phyloP scores from a whole-genome alignment of 1,140 invertebrate genomes.

The Oncopodura yosiiana region DNA sequence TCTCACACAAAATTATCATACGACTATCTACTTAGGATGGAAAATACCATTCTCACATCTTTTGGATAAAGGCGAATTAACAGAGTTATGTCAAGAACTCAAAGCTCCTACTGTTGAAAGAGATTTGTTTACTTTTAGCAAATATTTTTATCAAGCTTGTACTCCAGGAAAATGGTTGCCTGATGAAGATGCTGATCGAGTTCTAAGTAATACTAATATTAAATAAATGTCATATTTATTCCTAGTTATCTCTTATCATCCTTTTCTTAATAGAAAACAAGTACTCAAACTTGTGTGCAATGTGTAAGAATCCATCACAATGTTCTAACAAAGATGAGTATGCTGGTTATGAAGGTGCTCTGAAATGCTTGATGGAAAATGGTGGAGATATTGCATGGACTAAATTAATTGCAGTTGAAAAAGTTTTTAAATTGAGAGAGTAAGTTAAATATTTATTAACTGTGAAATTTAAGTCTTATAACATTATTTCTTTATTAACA shows the following conservation, averaged over 20 bases:
- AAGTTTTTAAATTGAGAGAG: slow-evolving; percentile 44
- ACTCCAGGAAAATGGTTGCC: slow-evolving; percentile 66
- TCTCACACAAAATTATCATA: slow-evolving; percentile 32
- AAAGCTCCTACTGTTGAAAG: slow-evolving; percentile 58
- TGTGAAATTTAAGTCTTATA: not conserved
- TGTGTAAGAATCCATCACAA: slow-evolving; percentile 58
- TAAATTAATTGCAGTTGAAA: slow-evolving; percentile 64
- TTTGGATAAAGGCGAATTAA: slow-evolving; percentile 54
- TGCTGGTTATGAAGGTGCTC: slow-evolving; percentile 71
- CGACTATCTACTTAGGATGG: no score
- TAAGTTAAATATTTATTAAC: not conserved
- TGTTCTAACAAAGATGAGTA: slow-evolving; percentile 71
- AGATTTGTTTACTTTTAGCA: slow-evolving; percentile 58
- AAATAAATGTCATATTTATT: not conserved
- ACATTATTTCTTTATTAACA: not conserved
- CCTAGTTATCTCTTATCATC: not conserved
- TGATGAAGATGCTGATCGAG: slow-evolving; percentile 52
- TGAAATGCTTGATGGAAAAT: slow-evolving; percentile 64
- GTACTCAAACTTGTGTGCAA: slow-evolving; percentile 58
- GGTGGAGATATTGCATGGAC: slow-evolving; percentile 73
- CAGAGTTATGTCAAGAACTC: slow-evolving; percentile 52
- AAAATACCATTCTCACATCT: slow-evolving; percentile 53
- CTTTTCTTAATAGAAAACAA: slow-evolving; percentile 48
- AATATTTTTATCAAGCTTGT: slow-evolving; percentile 63
- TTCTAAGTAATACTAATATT: slow-evolving; percentile 52